These are phyloP conservation scores for Drosophila nigritarsus DNA, from an alignment of 2,888 invertebrate species.

Conservation along the genomic window DNA sequence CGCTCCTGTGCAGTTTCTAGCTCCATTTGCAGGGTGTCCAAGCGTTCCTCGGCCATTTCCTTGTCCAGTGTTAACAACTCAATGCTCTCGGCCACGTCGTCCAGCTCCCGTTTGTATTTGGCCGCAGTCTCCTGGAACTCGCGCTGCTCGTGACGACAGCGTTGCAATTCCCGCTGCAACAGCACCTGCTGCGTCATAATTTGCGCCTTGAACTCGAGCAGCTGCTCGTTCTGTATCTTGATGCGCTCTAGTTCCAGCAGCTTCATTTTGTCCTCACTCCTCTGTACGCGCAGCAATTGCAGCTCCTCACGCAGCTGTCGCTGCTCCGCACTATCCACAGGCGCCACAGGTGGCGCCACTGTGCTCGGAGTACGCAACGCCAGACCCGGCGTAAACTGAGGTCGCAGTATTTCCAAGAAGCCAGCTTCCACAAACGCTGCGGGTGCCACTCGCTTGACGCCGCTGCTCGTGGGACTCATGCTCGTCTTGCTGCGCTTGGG, in stretches of 20 bases:
- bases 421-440: slow-evolving; percentile 95
- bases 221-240: slow-evolving; percentile 95
- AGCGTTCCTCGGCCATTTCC: slow-evolving; percentile 99
- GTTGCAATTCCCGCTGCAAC: slow-evolving; percentile 94
- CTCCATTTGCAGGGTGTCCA: slow-evolving; percentile 93
- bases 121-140: slow-evolving; percentile 94
- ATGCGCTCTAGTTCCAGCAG: slow-evolving; percentile 95
- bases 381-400: slow-evolving; percentile 94
- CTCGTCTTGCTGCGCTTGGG: slow-evolving; percentile 82
- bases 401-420: slow-evolving; percentile 94
- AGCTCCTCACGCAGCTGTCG: slow-evolving; percentile 89
- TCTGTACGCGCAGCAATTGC: slow-evolving; percentile 93
- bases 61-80: slow-evolving; percentile 99
- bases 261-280: slow-evolving; percentile 95
- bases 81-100: slow-evolving; percentile 95
- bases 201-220: slow-evolving; percentile 96
- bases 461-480: slow-evolving; percentile 85
- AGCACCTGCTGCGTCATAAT: slow-evolving; percentile 96
- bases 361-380: slow-evolving; percentile 88
- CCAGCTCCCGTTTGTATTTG: slow-evolving; percentile 95
- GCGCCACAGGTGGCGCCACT: slow-evolving; percentile 32
- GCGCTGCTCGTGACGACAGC: slow-evolving; percentile 93
- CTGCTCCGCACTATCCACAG: slow-evolving; percentile 58
- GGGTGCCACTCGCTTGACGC: slow-evolving; percentile 86
- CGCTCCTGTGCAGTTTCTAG: slow-evolving; percentile 94